Evolutionary conservation across 1,140 invertebrate species (phyloP), one percentile per base, ranked within the genome.

Genomic region (Drosophila nannoptera): DNA sequence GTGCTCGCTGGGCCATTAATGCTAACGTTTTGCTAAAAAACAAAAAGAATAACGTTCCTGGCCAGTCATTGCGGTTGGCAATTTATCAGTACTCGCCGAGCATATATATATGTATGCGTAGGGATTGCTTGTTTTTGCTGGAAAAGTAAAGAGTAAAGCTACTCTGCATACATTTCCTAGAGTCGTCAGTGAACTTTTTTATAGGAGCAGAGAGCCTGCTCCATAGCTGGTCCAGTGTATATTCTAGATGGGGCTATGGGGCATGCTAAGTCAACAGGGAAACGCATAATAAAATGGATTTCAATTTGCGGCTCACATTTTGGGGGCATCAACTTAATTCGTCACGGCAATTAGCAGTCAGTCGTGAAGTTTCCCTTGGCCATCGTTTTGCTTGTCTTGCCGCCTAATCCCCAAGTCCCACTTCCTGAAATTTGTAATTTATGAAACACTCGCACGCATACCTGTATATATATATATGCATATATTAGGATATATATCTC

Each of bases 1-100:
- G 52, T 73, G 58, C 53, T 58, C 69, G 50, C 53, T 59, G 48
- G 66, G 48, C 70, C 70, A 69, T 73, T 63, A 63, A 64, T 58
- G 66, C 63, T 73, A 55, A 63, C 45, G 68, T 58, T 53, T 35
- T 38, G 46, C 16, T n/a, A 55, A 45, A 69, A 65, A n/a, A 12
- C 11, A 16, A 11, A 31, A 33, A 40, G 33, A 43, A 29, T 11
- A 22, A 5, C 6, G 45, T 55, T 22, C 22, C 3, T 14, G 14
- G 40, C 40, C 6, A 43, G 12, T 12, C 40, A 43, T 43, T 14
- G 12, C 40, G n/a, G n/a, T n/a, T n/a, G n/a, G n/a, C n/a, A n/a
- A n/a, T n/a, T n/a, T n/a, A n/a, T n/a, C n/a, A n/a, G n/a, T n/a
- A n/a, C n/a, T n/a, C n/a, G n/a, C n/a, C n/a, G n/a, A n/a, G n/a